Conservation (phyloP, 1,140 invertebrate genomes). For the Drosophila mauritiana region DNA sequence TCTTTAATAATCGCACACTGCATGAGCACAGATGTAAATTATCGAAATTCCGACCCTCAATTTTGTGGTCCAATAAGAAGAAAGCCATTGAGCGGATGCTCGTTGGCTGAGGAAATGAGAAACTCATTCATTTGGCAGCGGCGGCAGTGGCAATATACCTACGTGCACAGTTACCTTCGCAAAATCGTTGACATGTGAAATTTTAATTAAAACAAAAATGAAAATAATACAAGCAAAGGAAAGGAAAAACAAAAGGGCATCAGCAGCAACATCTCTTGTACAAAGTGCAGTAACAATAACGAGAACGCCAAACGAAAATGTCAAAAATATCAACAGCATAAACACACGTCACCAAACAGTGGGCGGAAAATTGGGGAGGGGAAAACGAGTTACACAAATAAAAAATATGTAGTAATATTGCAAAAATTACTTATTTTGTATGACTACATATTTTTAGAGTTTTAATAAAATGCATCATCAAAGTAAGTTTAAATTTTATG, state of each 20-base stretch:
- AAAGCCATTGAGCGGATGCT: conserved; percentile 19
- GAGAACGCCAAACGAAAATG: conserved; percentile 72
- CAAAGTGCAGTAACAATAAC: conserved; percentile 59
- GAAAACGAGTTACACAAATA: conserved; percentile 1
- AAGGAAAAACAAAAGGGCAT: conserved; percentile 15
- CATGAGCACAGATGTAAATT: too few species aligned
- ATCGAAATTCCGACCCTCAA: conserved; percentile 4
- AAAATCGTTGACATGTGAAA: conserved; percentile 76
- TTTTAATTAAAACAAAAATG: conserved; percentile 76
- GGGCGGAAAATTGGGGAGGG: not conserved
- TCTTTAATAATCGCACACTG: not conserved
- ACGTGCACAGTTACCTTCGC: conserved; percentile 44
- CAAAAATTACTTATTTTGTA: too few species aligned
- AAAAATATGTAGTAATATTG: not conserved
- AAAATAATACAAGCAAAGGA: conserved; percentile 59
- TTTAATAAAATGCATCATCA: not conserved
- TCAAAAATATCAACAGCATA: conserved; percentile 77
- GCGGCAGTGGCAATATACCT: conserved; percentile 19
- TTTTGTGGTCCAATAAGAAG: conserved; percentile 18
- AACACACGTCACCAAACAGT: conserved; percentile 39
- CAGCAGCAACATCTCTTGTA: conserved; percentile 29
- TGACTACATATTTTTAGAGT: too few species aligned
- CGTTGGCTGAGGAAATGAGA: conserved; percentile 59
- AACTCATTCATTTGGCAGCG: conserved; percentile 42
- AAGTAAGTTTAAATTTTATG: not conserved